These are phyloP conservation scores for Bombus waltoni DNA, from an alignment of 1,140 invertebrate species.

Conservation along the genomic window DNA sequence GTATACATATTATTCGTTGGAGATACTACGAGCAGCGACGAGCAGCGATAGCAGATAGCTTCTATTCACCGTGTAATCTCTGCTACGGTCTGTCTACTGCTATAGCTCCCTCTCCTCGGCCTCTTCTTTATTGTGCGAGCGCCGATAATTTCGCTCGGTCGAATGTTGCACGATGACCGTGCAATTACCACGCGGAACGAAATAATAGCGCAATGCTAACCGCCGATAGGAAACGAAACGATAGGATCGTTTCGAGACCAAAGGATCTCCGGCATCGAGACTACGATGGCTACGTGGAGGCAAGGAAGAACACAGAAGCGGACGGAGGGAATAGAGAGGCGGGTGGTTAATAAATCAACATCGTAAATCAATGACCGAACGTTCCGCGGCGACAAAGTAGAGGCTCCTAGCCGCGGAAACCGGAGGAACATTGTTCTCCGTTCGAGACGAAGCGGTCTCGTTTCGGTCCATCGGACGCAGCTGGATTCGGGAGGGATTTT, in stretches of 20 bases:
- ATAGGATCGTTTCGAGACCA: not conserved
- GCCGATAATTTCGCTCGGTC: not conserved
- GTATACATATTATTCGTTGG: slow-evolving; percentile 1
- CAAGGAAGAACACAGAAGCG: not conserved
- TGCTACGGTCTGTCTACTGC: not conserved
- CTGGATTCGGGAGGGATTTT: not conserved
- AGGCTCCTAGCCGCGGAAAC: not conserved
- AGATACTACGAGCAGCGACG: not conserved
- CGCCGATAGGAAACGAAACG: not conserved
- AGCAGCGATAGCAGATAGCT: not conserved
- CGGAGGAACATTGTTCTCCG: not conserved
- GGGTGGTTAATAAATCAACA: slow-evolving; percentile 24
- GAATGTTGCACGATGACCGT: not conserved
- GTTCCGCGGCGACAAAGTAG: not conserved
- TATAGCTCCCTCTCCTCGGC: not conserved
- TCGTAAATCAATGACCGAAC: slow-evolving; percentile 24
- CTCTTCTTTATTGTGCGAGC: not conserved
- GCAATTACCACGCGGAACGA: not conserved
- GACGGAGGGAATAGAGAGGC: not conserved
- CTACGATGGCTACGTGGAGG: not conserved
- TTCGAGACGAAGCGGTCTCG: not conserved
- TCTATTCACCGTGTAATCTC: not conserved
- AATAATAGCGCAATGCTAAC: not conserved
- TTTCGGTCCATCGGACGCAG: slow-evolving; percentile 4
- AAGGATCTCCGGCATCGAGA: not conserved